Evolutionary conservation across 1,140 invertebrate species (phyloP), one percentile per base, ranked within the genome.

Genomic region (Periplaneta americana): DNA sequence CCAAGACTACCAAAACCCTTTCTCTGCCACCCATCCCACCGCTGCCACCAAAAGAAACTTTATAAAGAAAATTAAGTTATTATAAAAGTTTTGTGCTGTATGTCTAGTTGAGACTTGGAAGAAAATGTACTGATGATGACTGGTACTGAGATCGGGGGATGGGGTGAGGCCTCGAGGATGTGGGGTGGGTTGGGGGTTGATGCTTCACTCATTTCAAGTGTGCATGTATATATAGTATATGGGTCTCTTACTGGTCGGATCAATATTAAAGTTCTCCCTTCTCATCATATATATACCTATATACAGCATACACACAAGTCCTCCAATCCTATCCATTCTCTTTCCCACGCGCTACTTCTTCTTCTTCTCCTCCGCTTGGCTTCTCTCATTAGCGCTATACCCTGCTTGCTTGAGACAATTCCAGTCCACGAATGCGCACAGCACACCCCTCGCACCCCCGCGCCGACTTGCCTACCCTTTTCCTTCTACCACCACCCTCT

Each of bases 391-490:
- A 32, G 31, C 80, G 33, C 80, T 36, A 66, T 66, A 66, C 48
- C n/a, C 48, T 66, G 48, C 48, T 66, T 66, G 48, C 48, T 80
- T 74, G 32, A 34, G 34, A 31, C 80, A 83, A 77, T 77, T 77
- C 75, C 33, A 77, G 75, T 77, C 75, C 75, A 77, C 75, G 75
- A 77, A 77, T 77, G 75, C 75, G 75, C 75, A 77, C 35, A 77
- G 75, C 34, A 81, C 48, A 66, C 48, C 48, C 48, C 48, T n/a
- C 28, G 10, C 15, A 48, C 39, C 39, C n/a, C n/a, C n/a, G n/a
- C n/a, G n/a, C n/a, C n/a, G n/a, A n/a, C n/a, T n/a, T n/a, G n/a
- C n/a, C n/a, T n/a, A n/a, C n/a, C n/a, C n/a, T 22, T 6, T 5
- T 6, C 39, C n/a, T 48, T 6, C 10, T 66, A 77, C 34, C 35